Evolutionary conservation across 1,140 invertebrate species (phyloP), one percentile per base, ranked within the genome.

Genomic region (Manduca sexta): DNA sequence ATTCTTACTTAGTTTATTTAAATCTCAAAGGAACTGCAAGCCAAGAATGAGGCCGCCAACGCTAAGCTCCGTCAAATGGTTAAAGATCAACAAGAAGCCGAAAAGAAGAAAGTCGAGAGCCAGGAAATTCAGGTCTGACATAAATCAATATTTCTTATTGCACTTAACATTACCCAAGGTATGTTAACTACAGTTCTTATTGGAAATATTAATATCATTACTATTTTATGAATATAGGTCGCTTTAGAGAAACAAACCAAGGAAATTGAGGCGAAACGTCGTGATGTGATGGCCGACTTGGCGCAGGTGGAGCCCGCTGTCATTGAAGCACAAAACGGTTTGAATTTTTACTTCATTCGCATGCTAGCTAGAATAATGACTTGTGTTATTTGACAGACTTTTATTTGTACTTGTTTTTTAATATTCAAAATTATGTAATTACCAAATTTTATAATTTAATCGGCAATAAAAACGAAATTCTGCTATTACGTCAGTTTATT

Each of bases 31-130:
- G 97, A 99, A 87, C 84, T 99, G 29, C 95, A 98, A 89, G 94
- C 95, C n/a, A 99, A 99, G 88, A 99, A 99, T 79, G 95, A 97
- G 71, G 96, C 97, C 8, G 98, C 98, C 14, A 99, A 99, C 87
- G 93, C 95, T 1, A 99, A 99, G 88, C 88, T 99, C 10, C 93
- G 97, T 61, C 97, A 99, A 80, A 99, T 99, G 98, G 94, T 99
- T 31, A 97, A 98, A 86, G 97, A 99, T 86, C 98, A 99, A 84
- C 98, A 99, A 72, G 98, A 99, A 87, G 98, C 98, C 8, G 98
- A 99, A 74, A 96, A 98, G 87, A 98, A 98, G 85, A 99, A 99
- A 87, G 94, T 97, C 8, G 94, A 98, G 68, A 98, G 96, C 65
- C 97, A 99, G 86, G 96, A 98, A 80, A 97, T 99, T 68, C 98